phyloP scores from a whole-genome alignment of 2,888 invertebrate genomes.

The Meiosimyza platycephala region DNA sequence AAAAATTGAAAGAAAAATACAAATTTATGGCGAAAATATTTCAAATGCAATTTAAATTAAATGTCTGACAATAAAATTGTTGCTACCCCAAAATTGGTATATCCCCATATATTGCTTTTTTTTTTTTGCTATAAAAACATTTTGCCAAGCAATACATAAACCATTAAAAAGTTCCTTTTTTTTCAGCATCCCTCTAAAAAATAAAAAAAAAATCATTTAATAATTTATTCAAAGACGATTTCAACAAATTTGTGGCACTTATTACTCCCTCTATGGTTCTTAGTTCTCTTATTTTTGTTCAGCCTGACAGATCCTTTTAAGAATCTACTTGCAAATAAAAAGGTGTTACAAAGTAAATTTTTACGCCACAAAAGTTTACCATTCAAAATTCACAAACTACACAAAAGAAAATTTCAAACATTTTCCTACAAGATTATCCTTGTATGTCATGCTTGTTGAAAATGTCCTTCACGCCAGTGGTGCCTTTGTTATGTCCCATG shows the following conservation, averaged over 20 bases:
- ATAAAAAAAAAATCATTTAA: conserved; percentile 13
- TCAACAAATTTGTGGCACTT: conserved; percentile 5
- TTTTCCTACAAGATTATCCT: conserved; percentile 24
- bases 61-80: conserved; percentile 59
- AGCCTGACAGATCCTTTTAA: not conserved
- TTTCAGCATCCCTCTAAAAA: not conserved
- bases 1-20: conserved; percentile 36
- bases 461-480: conserved; percentile 12
- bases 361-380: not conserved
- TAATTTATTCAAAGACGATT: conserved; percentile 25
- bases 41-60: conserved; percentile 61
- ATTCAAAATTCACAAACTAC: conserved; percentile 7
- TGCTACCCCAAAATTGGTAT: not conserved
- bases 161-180: conserved; percentile 4
- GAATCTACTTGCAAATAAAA: not conserved
- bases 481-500: not conserved
- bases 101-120: not conserved
- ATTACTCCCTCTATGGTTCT: not conserved
- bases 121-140: conserved; percentile 50
- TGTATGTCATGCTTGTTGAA: not conserved
- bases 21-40: conserved; percentile 19
- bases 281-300: not conserved
- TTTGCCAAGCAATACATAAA: conserved; percentile 47
- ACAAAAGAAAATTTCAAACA: conserved; percentile 14
- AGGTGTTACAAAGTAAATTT: conserved; percentile 19